Evolutionary conservation across 2,797 vertebrate genomes (phyloP), one percentile per base, ranked within the genome.

Genomic region (Enteromius afrohamiltoni): DNA sequence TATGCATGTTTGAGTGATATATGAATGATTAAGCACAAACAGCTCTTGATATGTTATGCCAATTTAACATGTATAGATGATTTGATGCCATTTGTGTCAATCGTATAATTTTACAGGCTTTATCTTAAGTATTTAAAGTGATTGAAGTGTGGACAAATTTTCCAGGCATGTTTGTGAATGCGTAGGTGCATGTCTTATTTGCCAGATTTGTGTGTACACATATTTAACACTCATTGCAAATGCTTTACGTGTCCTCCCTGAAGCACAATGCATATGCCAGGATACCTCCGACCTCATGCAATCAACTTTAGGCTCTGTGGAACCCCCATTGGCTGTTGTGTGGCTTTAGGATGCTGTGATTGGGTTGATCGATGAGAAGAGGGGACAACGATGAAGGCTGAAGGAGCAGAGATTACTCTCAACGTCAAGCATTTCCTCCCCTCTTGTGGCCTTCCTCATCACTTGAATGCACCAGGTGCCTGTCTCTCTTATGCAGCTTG

Each of bases 301-400:
- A 60, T 85, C 68, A 81, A 13, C 62, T 64, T 37, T 62, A 83
- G 74, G 49, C 40, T 81, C 21, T 16, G 60, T 26, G 14, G 77
- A 75, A 70, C 65, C 19, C 53, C 51, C 16, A 76, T 69, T 85
- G 53, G 62, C 67, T 78, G 60, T 47, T 75, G 31, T 19, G 60
- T 60, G 70, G 37, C 26, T 49, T 73, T 74, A 47, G 49, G 58
- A 69, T 58, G 53, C 62, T 78, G 70, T 76, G 85, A 87, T 85
- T 85, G 85, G 79, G 40, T 31, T 11, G 26, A 79, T 86, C 67
- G 58, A 84, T 84, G 84, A 79, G 37, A 62, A 83, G 71, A 77
- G 29, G 53, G 60, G 82, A 87, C 81, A 37, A 37, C 34, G 51
- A 68, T 84, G 82, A 84, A 71, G 67, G 70, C n/a, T 75, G 55